Base-by-base conservation (phyloP, 2,888 invertebrate species). In the Drosophila heteroneura region DNA sequence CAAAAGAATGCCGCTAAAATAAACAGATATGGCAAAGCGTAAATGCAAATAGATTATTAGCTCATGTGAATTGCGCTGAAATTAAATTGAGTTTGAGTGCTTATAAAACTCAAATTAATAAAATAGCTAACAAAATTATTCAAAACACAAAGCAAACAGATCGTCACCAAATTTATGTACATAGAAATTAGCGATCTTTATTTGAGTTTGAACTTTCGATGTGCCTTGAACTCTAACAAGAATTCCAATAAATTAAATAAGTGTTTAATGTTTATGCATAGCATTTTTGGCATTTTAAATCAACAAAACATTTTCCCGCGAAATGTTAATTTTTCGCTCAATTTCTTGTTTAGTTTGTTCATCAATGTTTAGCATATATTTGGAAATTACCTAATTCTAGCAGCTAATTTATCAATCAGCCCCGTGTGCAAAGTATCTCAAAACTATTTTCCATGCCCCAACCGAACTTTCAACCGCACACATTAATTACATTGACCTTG, bases 401-500 rank as follows among this genome's bases (percentile, higher is more conserved):
- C 69, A 69, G 76, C 62, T 53, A 71, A 79, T 79, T 71, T 66
- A 79, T 79, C 76, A 71, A 57, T 71, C 79, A 68, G 47, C 47
- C 52, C 59, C 75, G 79, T 75, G 75, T 79, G 75, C 76, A 65
- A 79, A 78, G 64, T 70, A 65, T 75, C 70, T 52, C 5, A 44
- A 35, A 44, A 26, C 16, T 19, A 58, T 47, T 47, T 28, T 37
- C 35, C 30, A 32, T 41, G 35, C 62, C 61, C 14, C 30, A 14
- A 19, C 30, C 39, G 54, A 65, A 26, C 47, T 61, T 66, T 57
- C 37, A 79, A 22, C 37, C n/a, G 49, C 39, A 39, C 53, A 49
- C 57, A 67, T 65, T 56, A 65, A 80, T 80, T 73, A 70, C 61
- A 71, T 74, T 82, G 79, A 82, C 81, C 81, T 82, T 82, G 71